Conservation (phyloP, 2,888 invertebrate genomes). For the Spicauda simplicius region DNA sequence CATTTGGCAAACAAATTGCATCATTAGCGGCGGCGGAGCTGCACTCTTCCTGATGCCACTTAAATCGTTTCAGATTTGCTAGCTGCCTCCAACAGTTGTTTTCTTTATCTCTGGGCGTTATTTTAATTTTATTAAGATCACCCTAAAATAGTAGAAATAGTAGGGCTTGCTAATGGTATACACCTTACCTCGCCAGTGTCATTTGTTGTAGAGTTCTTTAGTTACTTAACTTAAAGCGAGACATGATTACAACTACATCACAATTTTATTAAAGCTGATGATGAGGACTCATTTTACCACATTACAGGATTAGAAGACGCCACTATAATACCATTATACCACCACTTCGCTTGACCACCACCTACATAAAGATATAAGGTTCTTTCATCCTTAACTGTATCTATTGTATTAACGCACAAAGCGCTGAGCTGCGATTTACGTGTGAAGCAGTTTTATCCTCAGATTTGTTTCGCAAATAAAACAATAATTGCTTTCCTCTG, state of each 20-base stretch:
- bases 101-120: neutral
- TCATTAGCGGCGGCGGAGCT: neutral
- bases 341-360: too few relatives aligned
- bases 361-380: too few relatives aligned
- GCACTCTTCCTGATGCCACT: conserved; percentile 1
- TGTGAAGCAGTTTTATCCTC: conserved; percentile 26
- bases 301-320: too few relatives aligned
- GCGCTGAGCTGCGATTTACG: conserved; percentile 8
- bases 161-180: too few relatives aligned
- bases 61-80: neutral
- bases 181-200: too few relatives aligned
- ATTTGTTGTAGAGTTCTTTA: too few relatives aligned
- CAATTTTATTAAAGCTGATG: too few relatives aligned
- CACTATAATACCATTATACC: too few relatives aligned
- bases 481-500: conserved; percentile 18
- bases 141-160: too few relatives aligned
- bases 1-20: conserved; percentile 4
- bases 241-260: too few relatives aligned
- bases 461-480: conserved; percentile 13
- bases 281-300: too few relatives aligned
- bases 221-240: too few relatives aligned
- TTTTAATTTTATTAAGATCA: neutral
- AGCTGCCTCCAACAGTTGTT: neutral
- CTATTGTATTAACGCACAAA: neutral
- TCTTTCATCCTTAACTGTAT: neutral